Conservation (phyloP, 1,140 invertebrate species). For the Cephus cinctus region DNA sequence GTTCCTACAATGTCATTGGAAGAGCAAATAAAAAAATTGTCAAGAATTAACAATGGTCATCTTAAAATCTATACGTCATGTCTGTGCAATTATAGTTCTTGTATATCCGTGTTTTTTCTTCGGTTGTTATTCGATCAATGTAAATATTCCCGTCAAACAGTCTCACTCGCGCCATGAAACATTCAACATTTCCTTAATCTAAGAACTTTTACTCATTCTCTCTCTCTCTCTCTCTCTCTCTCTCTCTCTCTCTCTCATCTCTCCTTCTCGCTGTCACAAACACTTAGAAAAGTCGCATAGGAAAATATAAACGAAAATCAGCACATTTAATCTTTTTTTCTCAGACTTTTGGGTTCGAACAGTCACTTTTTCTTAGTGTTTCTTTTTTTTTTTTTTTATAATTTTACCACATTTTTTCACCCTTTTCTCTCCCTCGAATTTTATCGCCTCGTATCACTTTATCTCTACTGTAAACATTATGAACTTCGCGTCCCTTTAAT, state of each 20-base stretch:
- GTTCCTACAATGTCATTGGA: too few species aligned
- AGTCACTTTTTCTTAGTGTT: constrained; percentile 1
- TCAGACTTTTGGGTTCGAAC: constrained; percentile 27
- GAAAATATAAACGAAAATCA: constrained; percentile 13
- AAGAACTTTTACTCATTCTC: too few species aligned
- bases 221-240: constrained; percentile 3
- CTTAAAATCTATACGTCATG: too few species aligned
- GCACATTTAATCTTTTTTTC: constrained; percentile 11
- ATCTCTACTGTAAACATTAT: background rate
- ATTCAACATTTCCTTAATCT: too few species aligned
- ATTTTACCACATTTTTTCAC: constrained; percentile 12
- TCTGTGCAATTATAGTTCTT: too few species aligned
- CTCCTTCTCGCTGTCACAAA: background rate
- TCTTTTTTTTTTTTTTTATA: background rate
- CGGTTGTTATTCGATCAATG: too few species aligned
- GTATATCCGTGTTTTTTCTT: too few species aligned
- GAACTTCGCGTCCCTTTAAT: constrained; percentile 5
- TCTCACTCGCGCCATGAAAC: too few species aligned
- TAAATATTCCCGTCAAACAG: too few species aligned
- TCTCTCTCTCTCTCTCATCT: constrained; percentile 2
- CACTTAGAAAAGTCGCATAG: constrained; percentile 7
- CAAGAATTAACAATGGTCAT: too few species aligned
- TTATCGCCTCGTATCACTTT: background rate
- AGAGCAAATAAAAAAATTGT: too few species aligned
- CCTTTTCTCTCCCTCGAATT: constrained; percentile 8